A percentile compares a stretch with the other conserved stretches of the same genome.
phyloP scores from a whole-genome alignment of 1,140 invertebrate genomes.

The Cyclina sinensis region DNA sequence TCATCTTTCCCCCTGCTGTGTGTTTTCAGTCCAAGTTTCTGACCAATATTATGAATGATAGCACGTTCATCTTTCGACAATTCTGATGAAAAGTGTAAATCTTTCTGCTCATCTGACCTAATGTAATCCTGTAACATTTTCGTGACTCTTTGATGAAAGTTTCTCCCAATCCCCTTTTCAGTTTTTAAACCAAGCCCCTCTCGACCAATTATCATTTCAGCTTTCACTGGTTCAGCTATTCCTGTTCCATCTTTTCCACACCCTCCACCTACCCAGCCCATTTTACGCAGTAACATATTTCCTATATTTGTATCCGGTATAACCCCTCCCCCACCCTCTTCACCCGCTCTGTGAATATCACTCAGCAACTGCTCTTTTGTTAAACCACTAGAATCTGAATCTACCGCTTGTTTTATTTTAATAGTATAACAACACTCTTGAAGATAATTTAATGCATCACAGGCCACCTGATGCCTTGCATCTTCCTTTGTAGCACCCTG shows the following conservation, averaged over 20 bases:
- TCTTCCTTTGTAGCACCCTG: slow-evolving; percentile 64
- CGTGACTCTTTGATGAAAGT: slow-evolving; percentile 74
- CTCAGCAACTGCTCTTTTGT: slow-evolving; percentile 81
- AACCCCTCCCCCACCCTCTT: not conserved
- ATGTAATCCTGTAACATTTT: slow-evolving; percentile 78
- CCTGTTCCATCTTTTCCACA: slow-evolving; percentile 90
- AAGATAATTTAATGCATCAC: slow-evolving; percentile 74
- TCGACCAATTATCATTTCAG: slow-evolving; percentile 78
- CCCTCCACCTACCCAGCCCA: slow-evolving; percentile 94
- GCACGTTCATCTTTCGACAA: slow-evolving; percentile 92
- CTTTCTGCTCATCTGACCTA: slow-evolving; percentile 85
- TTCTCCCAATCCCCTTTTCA: slow-evolving; percentile 72
- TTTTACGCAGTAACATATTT: slow-evolving; percentile 91
- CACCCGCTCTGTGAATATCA: slow-evolving; percentile 87
- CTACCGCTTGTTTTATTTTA: slow-evolving; percentile 89
- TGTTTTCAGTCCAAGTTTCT: slow-evolving; percentile 88
- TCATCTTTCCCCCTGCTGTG: slow-evolving; percentile 88
- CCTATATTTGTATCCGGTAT: slow-evolving; percentile 89
- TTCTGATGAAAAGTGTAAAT: slow-evolving; percentile 90
- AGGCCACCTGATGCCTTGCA: slow-evolving; percentile 73
- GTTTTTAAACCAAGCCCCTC: slow-evolving; percentile 78
- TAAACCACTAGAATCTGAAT: slow-evolving; percentile 72
- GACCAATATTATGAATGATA: slow-evolving; percentile 88
- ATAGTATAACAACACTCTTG: slow-evolving; percentile 80
- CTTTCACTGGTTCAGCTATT: slow-evolving; percentile 89